phyloP scores from a whole-genome alignment of 2,797 vertebrate genomes.

The Nasua narica region DNA sequence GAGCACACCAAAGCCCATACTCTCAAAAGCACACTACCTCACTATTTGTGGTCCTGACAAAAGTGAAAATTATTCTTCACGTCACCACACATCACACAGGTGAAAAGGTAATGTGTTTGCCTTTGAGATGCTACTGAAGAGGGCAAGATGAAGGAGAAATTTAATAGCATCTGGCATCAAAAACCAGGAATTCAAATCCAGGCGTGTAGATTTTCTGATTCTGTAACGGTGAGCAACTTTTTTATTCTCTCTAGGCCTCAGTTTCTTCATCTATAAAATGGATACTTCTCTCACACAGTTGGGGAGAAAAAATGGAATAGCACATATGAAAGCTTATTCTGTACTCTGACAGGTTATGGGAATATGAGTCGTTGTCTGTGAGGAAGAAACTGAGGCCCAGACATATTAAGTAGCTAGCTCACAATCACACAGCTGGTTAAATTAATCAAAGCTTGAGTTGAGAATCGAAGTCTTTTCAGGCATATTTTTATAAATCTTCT shows the following conservation, averaged over 20 bases:
- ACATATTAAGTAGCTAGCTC: background rate
- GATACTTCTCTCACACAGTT: background rate
- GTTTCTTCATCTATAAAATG: background rate
- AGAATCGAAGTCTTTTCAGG: background rate
- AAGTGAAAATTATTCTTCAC: background rate
- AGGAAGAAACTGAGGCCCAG: background rate
- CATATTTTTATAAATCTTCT: background rate
- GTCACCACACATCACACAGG: background rate
- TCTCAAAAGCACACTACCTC: background rate
- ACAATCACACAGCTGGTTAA: background rate
- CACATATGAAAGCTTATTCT: background rate
- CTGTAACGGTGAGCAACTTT: background rate
- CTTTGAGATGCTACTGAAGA: background rate
- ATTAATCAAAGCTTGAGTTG: background rate
- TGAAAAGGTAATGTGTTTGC: background rate
- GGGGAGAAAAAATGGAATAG: background rate
- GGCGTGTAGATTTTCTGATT: background rate
- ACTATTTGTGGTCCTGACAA: background rate
- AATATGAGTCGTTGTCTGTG: background rate
- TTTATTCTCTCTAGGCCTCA: background rate
- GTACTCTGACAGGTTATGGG: background rate
- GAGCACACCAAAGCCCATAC: background rate
- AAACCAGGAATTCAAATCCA: background rate
- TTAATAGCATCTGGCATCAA: background rate
- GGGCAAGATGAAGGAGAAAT: background rate